Conservation (phyloP, 2,888 invertebrate species). For the Drosophila eohydei region DNA sequence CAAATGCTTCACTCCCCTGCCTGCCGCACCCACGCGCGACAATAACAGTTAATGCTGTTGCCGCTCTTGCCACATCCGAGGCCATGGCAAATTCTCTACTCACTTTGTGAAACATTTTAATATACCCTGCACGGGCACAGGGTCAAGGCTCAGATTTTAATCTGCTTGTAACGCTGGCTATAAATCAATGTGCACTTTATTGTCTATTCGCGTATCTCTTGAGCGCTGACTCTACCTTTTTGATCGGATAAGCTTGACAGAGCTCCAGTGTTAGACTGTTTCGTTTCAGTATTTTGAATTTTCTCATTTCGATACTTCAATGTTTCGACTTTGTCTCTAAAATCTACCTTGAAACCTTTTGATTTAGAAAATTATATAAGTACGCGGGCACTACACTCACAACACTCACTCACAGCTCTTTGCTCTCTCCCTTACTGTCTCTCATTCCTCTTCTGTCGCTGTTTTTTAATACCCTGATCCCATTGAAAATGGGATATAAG, state of each 20-base stretch:
- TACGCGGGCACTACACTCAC: neutral
- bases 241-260: neutral
- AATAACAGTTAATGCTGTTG: slow-evolving; percentile 69
- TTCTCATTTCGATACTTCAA: no score
- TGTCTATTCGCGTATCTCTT: no score
- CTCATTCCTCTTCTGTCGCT: neutral
- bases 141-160: neutral
- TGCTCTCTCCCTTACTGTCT: no score
- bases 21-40: slow-evolving; percentile 39
- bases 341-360: no score
- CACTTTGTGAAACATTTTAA: slow-evolving; percentile 14
- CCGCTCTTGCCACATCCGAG: slow-evolving; percentile 44
- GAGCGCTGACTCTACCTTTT: neutral
- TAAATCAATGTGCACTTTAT: neutral
- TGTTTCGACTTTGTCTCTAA: no score
- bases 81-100: slow-evolving; percentile 40
- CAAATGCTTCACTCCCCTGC: slow-evolving; percentile 3
- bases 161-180: neutral
- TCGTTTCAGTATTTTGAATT: no score
- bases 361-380: neutral
- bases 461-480: no score
- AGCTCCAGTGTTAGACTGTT: neutral
- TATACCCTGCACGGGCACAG: slow-evolving; percentile 18
- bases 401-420: no score
- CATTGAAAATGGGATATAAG: no score